Evolutionary conservation across 2,797 vertebrate species (phyloP).

Genomic region (Tiaroga cobitis): DNA sequence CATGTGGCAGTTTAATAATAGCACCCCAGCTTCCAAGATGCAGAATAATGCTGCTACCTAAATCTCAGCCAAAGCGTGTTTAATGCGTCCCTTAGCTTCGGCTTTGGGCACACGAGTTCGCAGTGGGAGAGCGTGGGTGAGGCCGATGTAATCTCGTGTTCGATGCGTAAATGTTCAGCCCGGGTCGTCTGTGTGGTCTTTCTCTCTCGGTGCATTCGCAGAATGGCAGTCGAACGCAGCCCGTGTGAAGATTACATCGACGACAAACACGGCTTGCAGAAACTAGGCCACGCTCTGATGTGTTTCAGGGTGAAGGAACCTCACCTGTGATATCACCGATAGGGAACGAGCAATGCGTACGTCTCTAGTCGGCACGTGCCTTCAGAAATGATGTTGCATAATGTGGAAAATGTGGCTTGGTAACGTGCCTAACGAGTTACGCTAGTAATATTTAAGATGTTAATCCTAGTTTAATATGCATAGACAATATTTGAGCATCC

Average conservation of each 20-base stretch:
- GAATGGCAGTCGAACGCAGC: slow-evolving; percentile 18
- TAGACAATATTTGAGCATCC: background rate
- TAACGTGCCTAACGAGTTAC: background rate
- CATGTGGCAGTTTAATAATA: slow-evolving; percentile 62
- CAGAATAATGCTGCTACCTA: slow-evolving; percentile 44
- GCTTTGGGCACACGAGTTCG: slow-evolving; percentile 19
- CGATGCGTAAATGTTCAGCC: slow-evolving; percentile 34
- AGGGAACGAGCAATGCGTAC: background rate
- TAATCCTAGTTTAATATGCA: background rate
- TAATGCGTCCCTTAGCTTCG: slow-evolving; percentile 42
- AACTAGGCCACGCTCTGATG: slow-evolving; percentile 78
- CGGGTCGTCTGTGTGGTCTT: slow-evolving; percentile 59
- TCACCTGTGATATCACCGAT: slow-evolving; percentile 62
- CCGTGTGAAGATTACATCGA: slow-evolving; percentile 74
- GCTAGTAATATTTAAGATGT: background rate
- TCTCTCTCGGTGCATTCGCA: slow-evolving; percentile 27
- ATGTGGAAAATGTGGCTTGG: slow-evolving; percentile 23
- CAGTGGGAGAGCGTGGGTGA: slow-evolving; percentile 55
- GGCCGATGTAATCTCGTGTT: slow-evolving; percentile 60
- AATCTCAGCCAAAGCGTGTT: slow-evolving; percentile 46
- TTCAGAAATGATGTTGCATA: background rate
- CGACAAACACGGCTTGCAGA: slow-evolving; percentile 61
- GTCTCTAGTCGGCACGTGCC: background rate
- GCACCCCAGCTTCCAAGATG: slow-evolving; percentile 46
- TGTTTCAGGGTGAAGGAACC: slow-evolving; percentile 77